Percentiles rank a stretch among this genome's conserved stretches.
phyloP scores from a whole-genome alignment of 2,888 invertebrate species.

The Sinopyrophorus schimmeli region DNA sequence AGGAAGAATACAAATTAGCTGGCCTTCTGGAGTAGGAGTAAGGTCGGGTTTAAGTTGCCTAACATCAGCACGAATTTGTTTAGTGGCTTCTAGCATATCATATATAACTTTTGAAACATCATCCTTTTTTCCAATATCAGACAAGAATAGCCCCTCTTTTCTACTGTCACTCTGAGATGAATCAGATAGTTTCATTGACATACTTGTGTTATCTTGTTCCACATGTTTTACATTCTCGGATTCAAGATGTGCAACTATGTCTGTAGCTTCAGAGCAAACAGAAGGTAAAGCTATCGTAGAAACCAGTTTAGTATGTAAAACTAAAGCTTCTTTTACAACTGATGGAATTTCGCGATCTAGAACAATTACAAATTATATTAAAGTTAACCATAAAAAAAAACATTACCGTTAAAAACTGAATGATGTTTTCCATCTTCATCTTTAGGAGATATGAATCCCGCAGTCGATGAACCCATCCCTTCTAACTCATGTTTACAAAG shows the following conservation, averaged over 20 bases:
- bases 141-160: slow-evolving; percentile 3
- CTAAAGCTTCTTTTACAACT: slow-evolving; percentile 44
- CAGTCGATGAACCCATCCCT: too few species aligned
- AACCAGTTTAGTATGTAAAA: slow-evolving; percentile 45
- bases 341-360: neutral
- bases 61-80: slow-evolving; percentile 57
- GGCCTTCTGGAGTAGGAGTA: slow-evolving; percentile 58
- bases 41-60: slow-evolving; percentile 58
- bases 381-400: too few species aligned
- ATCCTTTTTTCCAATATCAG: neutral
- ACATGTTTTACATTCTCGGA: too few species aligned
- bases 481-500: too few species aligned
- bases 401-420: too few species aligned
- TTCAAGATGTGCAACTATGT: too few species aligned
- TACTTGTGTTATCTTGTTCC: too few species aligned
- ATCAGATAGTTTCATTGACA: too few species aligned
- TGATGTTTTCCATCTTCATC: too few species aligned
- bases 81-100: slow-evolving; percentile 56
- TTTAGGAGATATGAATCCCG: too few species aligned
- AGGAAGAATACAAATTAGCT: slow-evolving; percentile 48
- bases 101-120: slow-evolving; percentile 55
- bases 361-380: neutral
- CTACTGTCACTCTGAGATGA: neutral
- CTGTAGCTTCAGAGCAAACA: too few species aligned
- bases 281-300: slow-evolving; percentile 45